phyloP scores from a whole-genome alignment of 1,140 invertebrate species.

The Gonatopus flavifemur region DNA sequence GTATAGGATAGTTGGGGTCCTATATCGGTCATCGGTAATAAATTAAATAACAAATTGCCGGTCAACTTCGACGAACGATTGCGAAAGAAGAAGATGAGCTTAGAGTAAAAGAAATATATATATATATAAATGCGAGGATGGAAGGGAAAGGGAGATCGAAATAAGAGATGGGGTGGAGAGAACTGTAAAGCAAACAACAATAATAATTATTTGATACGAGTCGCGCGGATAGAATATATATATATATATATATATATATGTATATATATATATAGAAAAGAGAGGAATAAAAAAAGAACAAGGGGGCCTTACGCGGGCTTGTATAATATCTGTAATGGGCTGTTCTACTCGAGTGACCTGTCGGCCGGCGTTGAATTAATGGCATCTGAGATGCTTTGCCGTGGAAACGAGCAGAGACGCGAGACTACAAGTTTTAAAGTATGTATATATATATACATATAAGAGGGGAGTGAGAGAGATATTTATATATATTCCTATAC shows the following conservation, averaged over 20 bases:
- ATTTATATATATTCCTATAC: too few species aligned
- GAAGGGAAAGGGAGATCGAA: slow-evolving; percentile 6
- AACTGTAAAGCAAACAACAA: slow-evolving; percentile 56
- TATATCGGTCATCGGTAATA: slow-evolving; percentile 57
- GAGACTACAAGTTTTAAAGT: too few species aligned
- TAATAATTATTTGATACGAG: slow-evolving; percentile 56
- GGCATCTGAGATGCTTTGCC: slow-evolving; percentile 52
- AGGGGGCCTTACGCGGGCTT: slow-evolving; percentile 23
- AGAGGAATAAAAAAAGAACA: background rate
- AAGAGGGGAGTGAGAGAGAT: too few species aligned
- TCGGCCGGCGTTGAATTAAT: slow-evolving; percentile 49
- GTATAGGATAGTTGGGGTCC: too few species aligned
- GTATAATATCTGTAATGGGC: slow-evolving; percentile 54
- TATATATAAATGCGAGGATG: background rate
- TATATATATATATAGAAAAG: too few species aligned
- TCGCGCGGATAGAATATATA: slow-evolving; percentile 10
- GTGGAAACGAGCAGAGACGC: slow-evolving; percentile 21
- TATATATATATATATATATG: background rate
- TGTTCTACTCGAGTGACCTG: slow-evolving; percentile 55
- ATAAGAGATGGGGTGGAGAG: slow-evolving; percentile 1
- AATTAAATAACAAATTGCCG: slow-evolving; percentile 51
- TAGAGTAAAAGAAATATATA: too few species aligned
- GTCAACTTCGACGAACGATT: slow-evolving; percentile 37
- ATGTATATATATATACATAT: too few species aligned
- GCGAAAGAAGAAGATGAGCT: slow-evolving; percentile 17